phyloP scores from a whole-genome alignment of 37 sponge, comb jelly and placozoan species.

The Halichondria panicea region DNA sequence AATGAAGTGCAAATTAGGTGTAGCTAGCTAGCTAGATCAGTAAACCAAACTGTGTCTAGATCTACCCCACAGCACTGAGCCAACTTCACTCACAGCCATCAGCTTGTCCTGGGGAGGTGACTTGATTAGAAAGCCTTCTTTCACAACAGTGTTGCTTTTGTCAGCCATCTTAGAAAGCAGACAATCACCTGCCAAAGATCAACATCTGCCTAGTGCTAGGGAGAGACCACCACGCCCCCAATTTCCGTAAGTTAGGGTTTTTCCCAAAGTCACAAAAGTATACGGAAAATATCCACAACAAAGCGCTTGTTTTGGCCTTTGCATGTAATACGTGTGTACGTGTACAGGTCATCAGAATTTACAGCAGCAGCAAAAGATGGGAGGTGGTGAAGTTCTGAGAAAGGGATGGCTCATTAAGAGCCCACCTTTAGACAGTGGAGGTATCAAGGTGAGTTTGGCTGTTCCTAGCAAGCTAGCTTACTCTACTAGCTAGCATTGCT shows the following conservation, averaged over 20 bases:
- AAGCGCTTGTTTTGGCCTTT: background rate
- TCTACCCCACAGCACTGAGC: too few species aligned
- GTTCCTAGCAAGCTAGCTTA: background rate
- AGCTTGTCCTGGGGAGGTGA: conserved; percentile 61
- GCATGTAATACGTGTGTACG: background rate
- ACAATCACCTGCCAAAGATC: background rate
- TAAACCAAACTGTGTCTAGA: too few species aligned
- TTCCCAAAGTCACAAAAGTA: too few species aligned
- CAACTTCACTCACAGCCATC: conserved; percentile 32
- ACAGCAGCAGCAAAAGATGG: too few species aligned
- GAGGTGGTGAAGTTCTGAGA: conserved; percentile 74
- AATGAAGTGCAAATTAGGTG: too few species aligned
- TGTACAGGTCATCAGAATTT: too few species aligned
- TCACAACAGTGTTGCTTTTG: conserved; percentile 34
- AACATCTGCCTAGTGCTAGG: background rate
- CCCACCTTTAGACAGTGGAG: conserved; percentile 63
- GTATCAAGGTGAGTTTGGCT: conserved; percentile 66
- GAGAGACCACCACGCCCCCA: too few species aligned
- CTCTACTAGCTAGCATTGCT: background rate
- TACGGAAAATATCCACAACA: background rate
- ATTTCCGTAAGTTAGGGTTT: too few species aligned
- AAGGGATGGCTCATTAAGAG: conserved; percentile 74
- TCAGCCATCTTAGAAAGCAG: background rate
- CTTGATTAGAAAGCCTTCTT: conserved; percentile 66
- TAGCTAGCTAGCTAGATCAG: too few species aligned